Percentiles rank a stretch among this genome's conserved stretches.
Conservation (phyloP, 2,797 vertebrate genomes). For the Xerus rutilus region DNA sequence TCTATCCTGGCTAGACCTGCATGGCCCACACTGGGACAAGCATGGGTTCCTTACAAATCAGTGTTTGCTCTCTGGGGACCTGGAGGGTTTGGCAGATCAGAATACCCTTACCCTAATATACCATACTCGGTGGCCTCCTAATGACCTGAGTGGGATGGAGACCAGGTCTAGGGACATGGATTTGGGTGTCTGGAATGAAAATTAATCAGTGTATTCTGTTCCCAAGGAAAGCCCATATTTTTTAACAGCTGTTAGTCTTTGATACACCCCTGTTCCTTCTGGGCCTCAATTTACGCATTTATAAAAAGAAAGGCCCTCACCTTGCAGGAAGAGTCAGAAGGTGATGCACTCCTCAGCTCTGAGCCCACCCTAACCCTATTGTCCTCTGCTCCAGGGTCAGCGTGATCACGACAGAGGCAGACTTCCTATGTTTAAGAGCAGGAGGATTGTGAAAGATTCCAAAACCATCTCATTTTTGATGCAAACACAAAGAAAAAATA, state of each 20-base stretch:
- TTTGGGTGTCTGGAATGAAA: background rate
- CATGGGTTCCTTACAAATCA: background rate
- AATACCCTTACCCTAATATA: background rate
- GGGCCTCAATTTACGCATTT: background rate
- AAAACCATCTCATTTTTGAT: slow-evolving; percentile 36
- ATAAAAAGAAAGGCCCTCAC: background rate
- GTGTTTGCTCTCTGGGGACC: background rate
- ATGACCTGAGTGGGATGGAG: background rate
- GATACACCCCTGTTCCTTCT: background rate
- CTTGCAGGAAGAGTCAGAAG: background rate
- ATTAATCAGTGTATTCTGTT: too few relatives aligned
- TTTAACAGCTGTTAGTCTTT: background rate
- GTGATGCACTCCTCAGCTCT: background rate
- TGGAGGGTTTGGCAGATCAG: background rate
- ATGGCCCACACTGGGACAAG: accelerated
- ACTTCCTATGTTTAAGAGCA: background rate
- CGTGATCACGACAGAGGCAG: background rate
- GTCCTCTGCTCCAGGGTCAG: background rate
- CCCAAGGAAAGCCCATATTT: background rate
- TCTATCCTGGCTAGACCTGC: background rate
- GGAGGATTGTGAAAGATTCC: background rate
- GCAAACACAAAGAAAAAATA: background rate
- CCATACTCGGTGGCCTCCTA: background rate
- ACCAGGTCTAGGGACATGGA: background rate
- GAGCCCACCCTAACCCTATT: background rate